Percentiles rank a stretch among this genome's conserved stretches.
These are phyloP conservation scores for Microplitis deprimator DNA, from an alignment of 2,888 invertebrate species.

Conservation along the genomic window DNA sequence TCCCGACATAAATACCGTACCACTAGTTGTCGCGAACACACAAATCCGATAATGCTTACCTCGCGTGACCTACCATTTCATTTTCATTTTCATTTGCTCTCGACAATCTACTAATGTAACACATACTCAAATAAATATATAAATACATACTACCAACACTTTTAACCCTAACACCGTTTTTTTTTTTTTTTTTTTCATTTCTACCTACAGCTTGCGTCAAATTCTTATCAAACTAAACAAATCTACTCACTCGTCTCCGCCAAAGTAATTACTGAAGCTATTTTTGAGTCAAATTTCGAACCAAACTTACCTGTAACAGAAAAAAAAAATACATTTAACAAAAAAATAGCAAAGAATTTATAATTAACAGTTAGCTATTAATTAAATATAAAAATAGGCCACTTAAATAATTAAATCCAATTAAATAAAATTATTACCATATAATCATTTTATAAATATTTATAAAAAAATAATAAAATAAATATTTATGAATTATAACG, in stretches of 20 bases:
- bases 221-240: neutral
- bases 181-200: neutral
- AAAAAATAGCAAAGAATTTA: neutral
- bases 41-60: constrained; percentile 49
- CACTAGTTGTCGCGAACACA: constrained; percentile 13
- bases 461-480: neutral
- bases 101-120: constrained; percentile 10
- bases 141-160: constrained; percentile 20
- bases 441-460: neutral
- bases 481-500: constrained; percentile 3
- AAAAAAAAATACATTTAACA: neutral
- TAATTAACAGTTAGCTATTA: neutral
- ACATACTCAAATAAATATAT: constrained; percentile 23
- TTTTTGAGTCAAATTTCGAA: too few species aligned
- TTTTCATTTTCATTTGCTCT: constrained; percentile 40
- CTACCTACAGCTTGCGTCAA: neutral
- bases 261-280: neutral
- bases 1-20: constrained; percentile 37
- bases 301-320: neutral
- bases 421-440: neutral
- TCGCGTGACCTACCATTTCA: constrained; percentile 58
- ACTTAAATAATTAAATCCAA: too few species aligned
- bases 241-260: constrained; percentile 36
- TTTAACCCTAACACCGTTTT: neutral
- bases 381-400: neutral